These are phyloP conservation scores for Cynocephalus volans DNA, from an alignment of 2,113 vertebrate species.

Conservation along the genomic window DNA sequence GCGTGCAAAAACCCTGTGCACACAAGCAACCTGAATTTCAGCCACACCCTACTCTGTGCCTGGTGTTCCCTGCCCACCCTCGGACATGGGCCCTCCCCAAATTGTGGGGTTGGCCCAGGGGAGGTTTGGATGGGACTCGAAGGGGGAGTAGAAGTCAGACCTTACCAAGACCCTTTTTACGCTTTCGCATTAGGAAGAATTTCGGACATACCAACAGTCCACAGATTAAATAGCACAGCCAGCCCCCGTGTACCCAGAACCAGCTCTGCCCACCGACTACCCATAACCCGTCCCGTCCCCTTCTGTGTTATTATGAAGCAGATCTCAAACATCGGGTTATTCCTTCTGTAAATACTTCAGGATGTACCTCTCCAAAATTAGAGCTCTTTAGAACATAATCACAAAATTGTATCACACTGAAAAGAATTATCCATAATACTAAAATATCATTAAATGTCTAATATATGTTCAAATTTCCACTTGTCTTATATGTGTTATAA, in stretches of 20 bases:
- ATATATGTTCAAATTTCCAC: not conserved
- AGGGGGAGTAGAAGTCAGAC: not conserved
- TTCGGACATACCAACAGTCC: not conserved
- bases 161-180: not conserved
- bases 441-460: conserved; percentile 17
- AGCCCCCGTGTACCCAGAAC: not conserved
- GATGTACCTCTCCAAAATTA: not conserved
- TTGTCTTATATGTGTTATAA: not conserved
- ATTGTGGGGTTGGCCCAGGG: too few relatives aligned
- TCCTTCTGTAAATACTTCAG: conserved; percentile 50
- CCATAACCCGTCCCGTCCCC: too few relatives aligned
- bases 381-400: not conserved
- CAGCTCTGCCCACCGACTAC: not conserved
- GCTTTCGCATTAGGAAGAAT: conserved; percentile 10
- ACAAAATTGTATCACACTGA: not conserved
- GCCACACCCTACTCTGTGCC: not conserved
- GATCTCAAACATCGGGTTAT: not conserved
- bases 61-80: not conserved
- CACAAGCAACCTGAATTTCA: not conserved
- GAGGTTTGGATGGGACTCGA: not conserved
- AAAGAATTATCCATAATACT: not conserved
- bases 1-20: not conserved
- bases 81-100: too few relatives aligned
- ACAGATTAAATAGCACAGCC: not conserved
- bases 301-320: not conserved